Base-by-base conservation (phyloP, 2,888 invertebrate species). In the Ophion ellenae region DNA sequence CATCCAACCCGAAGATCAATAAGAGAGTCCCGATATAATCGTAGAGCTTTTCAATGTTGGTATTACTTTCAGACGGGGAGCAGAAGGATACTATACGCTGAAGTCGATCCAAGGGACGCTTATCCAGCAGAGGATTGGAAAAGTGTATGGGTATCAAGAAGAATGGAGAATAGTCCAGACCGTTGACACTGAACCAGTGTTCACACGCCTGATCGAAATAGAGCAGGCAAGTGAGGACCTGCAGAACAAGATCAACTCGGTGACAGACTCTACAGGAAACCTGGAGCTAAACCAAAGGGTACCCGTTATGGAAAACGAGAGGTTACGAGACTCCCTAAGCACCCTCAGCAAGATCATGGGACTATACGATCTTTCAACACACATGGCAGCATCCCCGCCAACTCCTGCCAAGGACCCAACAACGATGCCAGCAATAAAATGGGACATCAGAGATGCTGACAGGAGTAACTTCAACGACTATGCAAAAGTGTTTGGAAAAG, bases 161-260 rank as follows among this genome's bases (percentile, higher is more conserved):
- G 77, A 78, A n/a, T 78, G 77, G 77, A 78, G 57, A 28, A 28
- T 78, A 67, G 28, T 78, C 6, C 59, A 78, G 57, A 57, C 57
- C n/a, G 36, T 77, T 53, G 57, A 77, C 9, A 66, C 36, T 20
- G 20, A 77, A 14, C 69, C 77, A 0, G 36, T 76, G 28, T 76
- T 76, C 11, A 36, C 64, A 17, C 64, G 76, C 9, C 28, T 76
- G 2, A 24, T n/a, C 3, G 36, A 76, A 1, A 76, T 76, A 76
- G 53, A 66, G 32, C n/a, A 6, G 2, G 73, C 61, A 1, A 73
- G 0, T n/a, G 73, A 73, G 17, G n/a, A 20, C 11, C 59, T 57
- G 11, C 2, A 61, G 10, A 11, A 5, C 5, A 20, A 14, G 10
- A 14, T 73, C 36, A 20, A 59, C 36, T 75, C 64, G 2, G 9